Evolutionary conservation across 2,797 vertebrate species (phyloP).

Genomic region (Gallinago stenura): DNA sequence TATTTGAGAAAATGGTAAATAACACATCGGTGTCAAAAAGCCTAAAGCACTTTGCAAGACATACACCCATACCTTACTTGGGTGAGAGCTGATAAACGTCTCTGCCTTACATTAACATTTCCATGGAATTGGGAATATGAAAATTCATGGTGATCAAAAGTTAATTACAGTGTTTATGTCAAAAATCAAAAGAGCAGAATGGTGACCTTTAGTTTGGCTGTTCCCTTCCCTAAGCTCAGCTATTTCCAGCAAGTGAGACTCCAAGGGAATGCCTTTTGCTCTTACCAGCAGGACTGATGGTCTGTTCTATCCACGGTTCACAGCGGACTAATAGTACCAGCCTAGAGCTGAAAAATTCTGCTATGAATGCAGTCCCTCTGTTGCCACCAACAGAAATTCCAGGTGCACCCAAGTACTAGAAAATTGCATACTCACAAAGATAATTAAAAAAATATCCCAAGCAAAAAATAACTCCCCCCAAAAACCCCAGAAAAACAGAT

Average conservation of each 20-base stretch:
- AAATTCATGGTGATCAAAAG: conserved; percentile 20
- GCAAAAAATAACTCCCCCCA: background rate
- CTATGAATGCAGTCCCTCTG: background rate
- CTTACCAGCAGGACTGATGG: background rate
- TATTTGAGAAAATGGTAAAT: background rate
- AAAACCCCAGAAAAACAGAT: background rate
- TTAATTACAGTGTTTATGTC: conserved; percentile 33
- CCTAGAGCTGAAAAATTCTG: background rate
- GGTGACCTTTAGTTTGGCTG: background rate
- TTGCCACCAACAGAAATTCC: background rate
- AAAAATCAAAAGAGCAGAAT: conserved; percentile 30
- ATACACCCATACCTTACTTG: background rate
- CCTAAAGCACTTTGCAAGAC: background rate
- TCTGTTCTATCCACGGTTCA: background rate
- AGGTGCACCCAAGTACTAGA: background rate
- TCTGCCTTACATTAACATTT: background rate
- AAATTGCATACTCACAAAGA: background rate
- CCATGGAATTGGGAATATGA: background rate
- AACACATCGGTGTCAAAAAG: background rate
- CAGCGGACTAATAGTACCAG: background rate
- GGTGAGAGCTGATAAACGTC: background rate
- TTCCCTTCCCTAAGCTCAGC: background rate
- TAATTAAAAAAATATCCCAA: background rate
- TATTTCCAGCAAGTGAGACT: background rate
- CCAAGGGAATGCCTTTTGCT: background rate